phyloP scores from a whole-genome alignment of 1,140 invertebrate species.

The Ceratina calcarata region DNA sequence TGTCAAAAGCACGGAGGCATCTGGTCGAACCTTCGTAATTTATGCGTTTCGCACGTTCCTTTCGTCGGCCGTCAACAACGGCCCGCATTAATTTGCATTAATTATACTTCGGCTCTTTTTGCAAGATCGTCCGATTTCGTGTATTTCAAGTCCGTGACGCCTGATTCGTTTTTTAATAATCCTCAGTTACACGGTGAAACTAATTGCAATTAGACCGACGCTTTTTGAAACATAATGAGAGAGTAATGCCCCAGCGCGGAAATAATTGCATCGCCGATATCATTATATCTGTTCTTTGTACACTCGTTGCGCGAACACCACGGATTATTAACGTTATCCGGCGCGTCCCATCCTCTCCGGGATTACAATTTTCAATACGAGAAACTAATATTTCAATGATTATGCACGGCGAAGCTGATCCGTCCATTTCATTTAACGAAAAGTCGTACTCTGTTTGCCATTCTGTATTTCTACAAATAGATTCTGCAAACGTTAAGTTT shows the following conservation, averaged over 20 bases:
- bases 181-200: neutral
- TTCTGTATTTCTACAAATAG: neutral
- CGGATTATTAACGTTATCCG: conserved; percentile 16
- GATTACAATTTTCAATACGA: conserved; percentile 12
- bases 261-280: conserved; percentile 25
- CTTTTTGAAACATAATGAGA: conserved; percentile 31
- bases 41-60: neutral
- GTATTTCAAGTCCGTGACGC: neutral
- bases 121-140: neutral
- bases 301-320: neutral
- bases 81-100: conserved; percentile 50
- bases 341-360: neutral
- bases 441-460: neutral
- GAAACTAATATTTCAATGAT: neutral
- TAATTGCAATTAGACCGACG: conserved; percentile 37
- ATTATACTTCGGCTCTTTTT: conserved; percentile 30
- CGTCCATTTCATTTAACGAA: neutral
- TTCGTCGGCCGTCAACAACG: conserved; percentile 10
- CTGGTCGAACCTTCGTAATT: conserved; percentile 10
- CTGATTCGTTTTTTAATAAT: conserved; percentile 9
- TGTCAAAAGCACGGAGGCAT: neutral
- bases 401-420: too few relatives aligned
- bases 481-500: neutral
- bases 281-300: conserved; percentile 17
- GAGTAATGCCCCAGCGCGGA: too few relatives aligned